These are phyloP conservation scores for Polypedilum pembai DNA, from an alignment of 1,140 invertebrate genomes.

Conservation along the genomic window DNA sequence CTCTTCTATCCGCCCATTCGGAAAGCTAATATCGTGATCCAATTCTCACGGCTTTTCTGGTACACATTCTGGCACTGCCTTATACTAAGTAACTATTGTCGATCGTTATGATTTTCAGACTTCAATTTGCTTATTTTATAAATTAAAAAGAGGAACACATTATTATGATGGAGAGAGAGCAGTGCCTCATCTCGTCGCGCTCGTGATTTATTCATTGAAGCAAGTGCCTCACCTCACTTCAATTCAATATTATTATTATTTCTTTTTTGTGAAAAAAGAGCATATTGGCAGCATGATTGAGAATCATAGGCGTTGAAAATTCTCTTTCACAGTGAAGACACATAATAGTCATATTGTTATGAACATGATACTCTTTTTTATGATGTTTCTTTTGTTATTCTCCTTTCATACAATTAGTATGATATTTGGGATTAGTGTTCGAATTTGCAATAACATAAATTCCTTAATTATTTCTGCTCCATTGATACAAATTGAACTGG, in stretches of 20 bases:
- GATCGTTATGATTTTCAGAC: constrained; percentile 12
- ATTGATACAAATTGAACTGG: constrained; percentile 5
- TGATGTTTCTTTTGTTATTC: background rate
- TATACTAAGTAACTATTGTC: constrained; percentile 1
- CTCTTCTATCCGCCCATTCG: background rate
- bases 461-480: background rate
- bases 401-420: background rate
- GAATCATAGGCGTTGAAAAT: constrained; percentile 17
- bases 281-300: constrained; percentile 5
- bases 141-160: constrained; percentile 19
- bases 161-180: background rate
- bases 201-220: constrained; percentile 18
- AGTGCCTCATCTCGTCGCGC: background rate
- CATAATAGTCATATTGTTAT: constrained; percentile 13
- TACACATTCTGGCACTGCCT: constrained; percentile 3
- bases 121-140: constrained; percentile 14
- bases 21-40: constrained; percentile 1
- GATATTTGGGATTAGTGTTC: too few relatives aligned
- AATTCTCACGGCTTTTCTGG: constrained; percentile 16
- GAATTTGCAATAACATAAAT: background rate
- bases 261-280: background rate
- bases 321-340: background rate
- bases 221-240: constrained; percentile 15
- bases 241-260: constrained; percentile 20
- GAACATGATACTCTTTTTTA: background rate